Evolutionary conservation across 2,888 invertebrate species (phyloP).

Genomic region (Rotaria macrura): DNA sequence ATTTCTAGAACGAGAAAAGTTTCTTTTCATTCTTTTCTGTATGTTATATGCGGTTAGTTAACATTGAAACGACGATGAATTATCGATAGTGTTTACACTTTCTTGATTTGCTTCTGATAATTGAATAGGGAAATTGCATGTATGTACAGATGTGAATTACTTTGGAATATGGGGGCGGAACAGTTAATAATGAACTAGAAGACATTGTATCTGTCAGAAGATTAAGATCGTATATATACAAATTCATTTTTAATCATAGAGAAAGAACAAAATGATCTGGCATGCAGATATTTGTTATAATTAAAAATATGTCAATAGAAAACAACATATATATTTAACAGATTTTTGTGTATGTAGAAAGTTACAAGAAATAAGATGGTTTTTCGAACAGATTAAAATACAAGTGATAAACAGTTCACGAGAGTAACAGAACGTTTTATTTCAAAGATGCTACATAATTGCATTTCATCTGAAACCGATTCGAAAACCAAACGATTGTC

Average conservation of each 20-base stretch:
- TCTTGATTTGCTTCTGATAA: slow-evolving; percentile 12
- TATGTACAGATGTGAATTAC: background rate
- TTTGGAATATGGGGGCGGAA: background rate
- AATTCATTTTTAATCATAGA: background rate
- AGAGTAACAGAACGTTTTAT: too few relatives aligned
- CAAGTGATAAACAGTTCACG: too few relatives aligned
- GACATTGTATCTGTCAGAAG: background rate
- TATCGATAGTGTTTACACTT: background rate
- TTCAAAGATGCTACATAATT: too few relatives aligned
- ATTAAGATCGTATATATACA: background rate
- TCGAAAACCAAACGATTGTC: too few relatives aligned
- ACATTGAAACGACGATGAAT: background rate
- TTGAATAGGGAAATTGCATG: slow-evolving; percentile 9
- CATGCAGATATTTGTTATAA: background rate
- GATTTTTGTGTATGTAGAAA: background rate
- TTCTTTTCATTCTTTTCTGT: background rate
- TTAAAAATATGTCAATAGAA: background rate
- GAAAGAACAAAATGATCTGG: background rate
- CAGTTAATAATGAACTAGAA: background rate
- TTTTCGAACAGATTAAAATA: too few relatives aligned
- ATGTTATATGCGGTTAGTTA: background rate
- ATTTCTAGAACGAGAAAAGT: background rate
- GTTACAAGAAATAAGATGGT: too few relatives aligned
- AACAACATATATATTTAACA: background rate
- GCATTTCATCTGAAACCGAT: too few relatives aligned